Evolutionary conservation across 2,888 invertebrate species (phyloP), one percentile per base, ranked within the genome.

Genomic region (Heliconius ismenius): DNA sequence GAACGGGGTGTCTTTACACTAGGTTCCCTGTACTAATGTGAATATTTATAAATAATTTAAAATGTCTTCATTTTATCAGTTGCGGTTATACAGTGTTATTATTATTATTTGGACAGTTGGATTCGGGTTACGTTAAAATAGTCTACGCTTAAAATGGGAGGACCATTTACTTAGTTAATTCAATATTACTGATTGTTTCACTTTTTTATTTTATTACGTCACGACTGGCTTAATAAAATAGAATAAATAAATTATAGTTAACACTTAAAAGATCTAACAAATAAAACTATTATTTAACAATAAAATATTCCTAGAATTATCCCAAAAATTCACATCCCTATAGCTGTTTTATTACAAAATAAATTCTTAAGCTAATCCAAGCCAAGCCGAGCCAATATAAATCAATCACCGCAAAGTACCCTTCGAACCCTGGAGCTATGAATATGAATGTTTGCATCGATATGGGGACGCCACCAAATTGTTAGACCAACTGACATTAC

Each of bases 151-250:
- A 18, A 58, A 21, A n/a, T n/a, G n/a, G 58, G 67, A 72, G 78
- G 80, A 80, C 80, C 90, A 87, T 91, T 90, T 90, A 84, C 82
- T 85, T 83, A 88, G 87, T 86, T 90, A 88, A 91, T 84, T 88
- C 83, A 92, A 93, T 89, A 92, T 83, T 84, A 78, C 78, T 84
- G 87, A 90, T 90, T 89, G 83, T 85, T 87, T 88, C 85, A 86
- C 82, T 86, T 89, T 91, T 91, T 91, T 28, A 28, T 28, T 28
- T 91, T 32, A 7, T 32, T 32, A 32, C 32, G 32, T 9, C 32
- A 32, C 32, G 32, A 32, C 54, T 15, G 72, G 78, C 74, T 54
- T 60, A 28, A 21, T 18, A 49, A 49, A 49, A 49, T 21, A 18
- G 3, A 49, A 18, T 49, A 18, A 49, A 18, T 49, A 18, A 49